Evolutionary conservation across 2,888 invertebrate genomes (phyloP), one percentile per base, ranked within the genome.

Genomic region (Sericinus montela): DNA sequence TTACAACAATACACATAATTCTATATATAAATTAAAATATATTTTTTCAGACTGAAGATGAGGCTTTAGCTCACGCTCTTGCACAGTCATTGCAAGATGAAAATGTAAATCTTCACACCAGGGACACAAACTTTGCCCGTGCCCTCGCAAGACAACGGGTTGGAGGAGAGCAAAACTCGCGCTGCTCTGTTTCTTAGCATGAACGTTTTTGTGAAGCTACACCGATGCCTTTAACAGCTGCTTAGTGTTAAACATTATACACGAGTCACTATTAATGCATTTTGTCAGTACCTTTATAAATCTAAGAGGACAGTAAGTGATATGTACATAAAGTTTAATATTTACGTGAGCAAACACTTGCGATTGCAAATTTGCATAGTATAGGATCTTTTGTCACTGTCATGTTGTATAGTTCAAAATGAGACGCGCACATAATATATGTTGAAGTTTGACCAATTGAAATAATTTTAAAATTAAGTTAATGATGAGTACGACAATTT

Each of bases 61-160:
- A 97, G 77, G 97, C 97, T 0, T 77, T 98, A 45, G 97, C 97
- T 0, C 92, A 92, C 62, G 97, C 97, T 0, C 79, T 98, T 15
- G 94, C 95, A 3, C 79, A 94, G 10, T 96, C 96, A 0, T 81
- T 96, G 75, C 90, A 92, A 72, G 90, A 91, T 34, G 70, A 79
- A 28, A 60, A 54, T 36, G 52, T 65, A 1, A 67, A 59, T 14
- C 62, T 78, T 30, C 81, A 80, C 45, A 72, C 77, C 15, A 60
- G 87, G 1, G 90, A 91, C 63, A 68, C 72, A 1, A 76, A 75
- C n/a, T 68, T 91, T 30, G 91, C 91, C 0, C 79, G 90, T 44
- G 90, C 91, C 1, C 84, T 91, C 48, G 43, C 66, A 0, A 58
- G 84, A 0, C 80, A 76, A 37, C 62, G 86, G 4, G 88, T 83